phyloP scores from a whole-genome alignment of 2,113 vertebrate genomes.

The Thinocorus orbignyianus region DNA sequence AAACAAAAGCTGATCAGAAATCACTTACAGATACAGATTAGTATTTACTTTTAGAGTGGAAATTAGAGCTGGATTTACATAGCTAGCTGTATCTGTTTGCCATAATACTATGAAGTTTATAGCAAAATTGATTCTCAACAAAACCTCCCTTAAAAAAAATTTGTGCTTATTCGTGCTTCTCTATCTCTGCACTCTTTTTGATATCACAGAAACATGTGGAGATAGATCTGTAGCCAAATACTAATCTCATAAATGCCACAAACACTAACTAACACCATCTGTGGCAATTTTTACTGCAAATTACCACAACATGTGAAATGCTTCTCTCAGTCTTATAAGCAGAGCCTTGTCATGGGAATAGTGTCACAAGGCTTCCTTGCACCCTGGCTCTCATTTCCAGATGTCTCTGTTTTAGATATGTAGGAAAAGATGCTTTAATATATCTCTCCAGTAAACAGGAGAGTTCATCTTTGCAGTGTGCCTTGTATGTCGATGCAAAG shows the following conservation, averaged over 20 bases:
- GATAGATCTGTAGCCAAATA: neutral
- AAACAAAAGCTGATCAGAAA: neutral
- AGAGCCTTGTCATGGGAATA: neutral
- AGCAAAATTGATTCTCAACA: neutral
- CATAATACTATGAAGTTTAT: neutral
- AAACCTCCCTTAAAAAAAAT: neutral
- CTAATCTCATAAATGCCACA: neutral
- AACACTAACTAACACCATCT: slow-evolving; percentile 38
- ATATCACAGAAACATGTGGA: neutral
- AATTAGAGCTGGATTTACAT: neutral
- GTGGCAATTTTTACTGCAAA: slow-evolving; percentile 33
- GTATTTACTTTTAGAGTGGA: neutral
- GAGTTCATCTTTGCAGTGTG: neutral
- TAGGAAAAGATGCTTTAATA: neutral
- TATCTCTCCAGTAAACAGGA: neutral
- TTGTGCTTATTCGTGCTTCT: neutral
- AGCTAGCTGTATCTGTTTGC: neutral
- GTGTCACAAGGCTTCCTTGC: neutral
- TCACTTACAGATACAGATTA: neutral
- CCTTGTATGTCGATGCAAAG: neutral
- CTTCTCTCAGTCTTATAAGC: neutral
- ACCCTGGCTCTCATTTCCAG: neutral
- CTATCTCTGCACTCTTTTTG: neutral
- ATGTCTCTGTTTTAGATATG: neutral
- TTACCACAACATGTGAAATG: neutral